Percentiles rank a stretch among this genome's conserved stretches.
phyloP scores from a whole-genome alignment of 2,888 invertebrate genomes.

The Cacoxenus indagator region DNA sequence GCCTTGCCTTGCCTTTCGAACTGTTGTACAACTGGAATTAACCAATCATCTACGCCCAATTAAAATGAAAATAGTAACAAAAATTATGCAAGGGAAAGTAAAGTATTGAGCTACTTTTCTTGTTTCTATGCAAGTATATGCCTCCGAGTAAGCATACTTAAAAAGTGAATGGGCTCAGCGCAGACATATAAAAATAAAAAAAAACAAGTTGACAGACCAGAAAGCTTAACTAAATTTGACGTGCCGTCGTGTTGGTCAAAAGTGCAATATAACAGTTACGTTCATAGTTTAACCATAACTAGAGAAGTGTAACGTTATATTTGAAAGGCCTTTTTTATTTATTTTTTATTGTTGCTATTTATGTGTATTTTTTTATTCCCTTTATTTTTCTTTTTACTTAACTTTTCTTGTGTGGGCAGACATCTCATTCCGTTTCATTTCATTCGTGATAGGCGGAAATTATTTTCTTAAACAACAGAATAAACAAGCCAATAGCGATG shows the following conservation, averaged over 20 bases:
- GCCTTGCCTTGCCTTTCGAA: neutral
- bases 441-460: neutral
- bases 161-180: conserved; percentile 49
- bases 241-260: conserved; percentile 41
- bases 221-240: conserved; percentile 32
- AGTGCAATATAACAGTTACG: conserved; percentile 38
- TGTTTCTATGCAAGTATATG: conserved; percentile 6
- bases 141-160: conserved; percentile 3
- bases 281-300: neutral
- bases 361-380: too few species aligned
- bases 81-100: conserved; percentile 24
- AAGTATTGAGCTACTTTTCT: neutral
- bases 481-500: too few species aligned
- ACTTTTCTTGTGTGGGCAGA: neutral
- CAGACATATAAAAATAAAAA: neutral
- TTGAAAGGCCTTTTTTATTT: conserved; percentile 24
- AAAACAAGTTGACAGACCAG: neutral
- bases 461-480: neutral
- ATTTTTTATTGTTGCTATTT: too few species aligned
- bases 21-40: conserved; percentile 28
- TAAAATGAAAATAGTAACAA: conserved; percentile 30
- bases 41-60: conserved; percentile 48
- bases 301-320: conserved; percentile 35
- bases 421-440: neutral
- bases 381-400: too few species aligned